Evolutionary conservation across 2,113 vertebrate genomes (phyloP).

Genomic region (Dasyornis broadbenti): DNA sequence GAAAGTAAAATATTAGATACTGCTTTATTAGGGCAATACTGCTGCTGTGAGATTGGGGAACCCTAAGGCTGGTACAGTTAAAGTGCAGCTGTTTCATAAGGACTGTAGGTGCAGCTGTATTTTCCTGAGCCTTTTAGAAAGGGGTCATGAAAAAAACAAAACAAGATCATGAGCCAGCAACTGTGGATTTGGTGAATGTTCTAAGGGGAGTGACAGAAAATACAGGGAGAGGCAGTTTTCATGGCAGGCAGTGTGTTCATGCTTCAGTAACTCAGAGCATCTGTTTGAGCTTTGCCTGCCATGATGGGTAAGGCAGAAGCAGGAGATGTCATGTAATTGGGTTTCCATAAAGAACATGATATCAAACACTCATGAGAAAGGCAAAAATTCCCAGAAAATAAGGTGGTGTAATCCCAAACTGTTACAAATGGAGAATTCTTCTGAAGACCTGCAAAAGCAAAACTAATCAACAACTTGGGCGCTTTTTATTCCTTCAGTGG

Average conservation of each 20-base stretch:
- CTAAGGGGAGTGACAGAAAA: constrained; percentile 37
- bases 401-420: not conserved
- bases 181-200: not conserved
- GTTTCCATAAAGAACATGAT: not conserved
- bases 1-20: not conserved
- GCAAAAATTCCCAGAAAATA: not conserved
- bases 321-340: constrained; percentile 10
- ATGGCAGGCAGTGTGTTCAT: not conserved
- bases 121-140: not conserved
- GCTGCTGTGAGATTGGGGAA: not conserved
- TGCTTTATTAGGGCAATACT: not conserved
- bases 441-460: not conserved
- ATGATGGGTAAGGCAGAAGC: not conserved
- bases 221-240: not conserved
- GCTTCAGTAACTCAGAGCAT: constrained; percentile 36
- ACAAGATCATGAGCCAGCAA: not conserved
- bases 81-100: not conserved
- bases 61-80: not conserved
- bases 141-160: not conserved
- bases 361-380: constrained; percentile 28
- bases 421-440: not conserved
- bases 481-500: not conserved
- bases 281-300: constrained; percentile 32
- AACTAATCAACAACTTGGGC: not conserved
- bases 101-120: not conserved